Evolutionary conservation across 2,888 invertebrate genomes (phyloP), one percentile per base, ranked within the genome.

Genomic region (Chydorus sphaericus): DNA sequence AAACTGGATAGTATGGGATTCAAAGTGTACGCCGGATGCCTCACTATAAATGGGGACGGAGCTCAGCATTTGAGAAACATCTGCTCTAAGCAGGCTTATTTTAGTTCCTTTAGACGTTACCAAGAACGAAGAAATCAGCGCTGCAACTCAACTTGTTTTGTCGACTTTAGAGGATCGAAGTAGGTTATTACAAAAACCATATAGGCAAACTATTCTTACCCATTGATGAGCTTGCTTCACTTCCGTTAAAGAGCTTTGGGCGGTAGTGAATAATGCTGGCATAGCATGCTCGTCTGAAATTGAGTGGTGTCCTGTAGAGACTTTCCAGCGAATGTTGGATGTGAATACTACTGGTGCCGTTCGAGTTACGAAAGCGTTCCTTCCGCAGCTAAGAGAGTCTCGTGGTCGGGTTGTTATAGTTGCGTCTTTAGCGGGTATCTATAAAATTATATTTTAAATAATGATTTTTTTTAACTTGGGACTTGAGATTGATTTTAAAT

Each of bases 191-290:
- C 4, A 38, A 26, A n/a, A 53, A 54, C 33, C 20, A 48, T 26
- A 28, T 31, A 33, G 31, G 6, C 2, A 48, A 28, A 7, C 8
- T 28, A 10, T 18, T n/a, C 16, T 50, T 29, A 10, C 10, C 10
- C 10, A 33, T 33, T 33, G 14, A 33, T 33, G 36, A 33, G 36
- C 14, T 11, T 33, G 10, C 14, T 33, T 33, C 10, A 55, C 16
- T 56, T 48, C 49, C 28, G 18, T 39, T 59, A 0, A 60, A 73
- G 73, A 63, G 30, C 61, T 75, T 18, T 74, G 73, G 74, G 73
- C 70, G 3, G 60, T 75, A n/a, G 71, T 75, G 4, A 74, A 74
- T 66, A 75, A 74, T 64, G 74, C 75, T 3, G 75, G 74, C 0
- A 65, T 74, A 7, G 69, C 70, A 38, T 64, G 65, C 57, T 66